Percentiles rank a stretch among this genome's conserved stretches.
phyloP scores from a whole-genome alignment of 2,888 invertebrate species.

The Mythimna albipuncta region DNA sequence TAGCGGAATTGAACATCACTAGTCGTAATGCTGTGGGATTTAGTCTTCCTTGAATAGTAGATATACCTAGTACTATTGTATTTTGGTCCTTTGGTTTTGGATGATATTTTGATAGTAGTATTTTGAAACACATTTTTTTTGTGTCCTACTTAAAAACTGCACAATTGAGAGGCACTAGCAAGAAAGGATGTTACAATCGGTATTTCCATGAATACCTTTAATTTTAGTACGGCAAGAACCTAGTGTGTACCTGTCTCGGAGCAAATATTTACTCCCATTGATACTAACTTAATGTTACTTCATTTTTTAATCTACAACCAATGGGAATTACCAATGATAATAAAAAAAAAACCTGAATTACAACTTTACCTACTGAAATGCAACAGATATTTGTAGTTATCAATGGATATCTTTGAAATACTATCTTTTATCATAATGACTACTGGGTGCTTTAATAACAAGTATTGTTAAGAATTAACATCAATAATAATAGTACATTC shows the following conservation, averaged over 20 bases:
- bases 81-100: too few relatives aligned
- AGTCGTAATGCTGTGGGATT: too few relatives aligned
- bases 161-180: too few relatives aligned
- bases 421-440: conserved; percentile 19
- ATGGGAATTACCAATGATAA: conserved; percentile 11
- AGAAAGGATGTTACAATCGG: too few relatives aligned
- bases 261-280: neutral
- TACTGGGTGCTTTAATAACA: neutral
- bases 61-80: too few relatives aligned
- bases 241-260: neutral
- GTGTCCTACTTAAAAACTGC: too few relatives aligned
- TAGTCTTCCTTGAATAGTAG: neutral
- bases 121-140: too few relatives aligned
- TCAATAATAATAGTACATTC: conserved; percentile 1
- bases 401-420: conserved; percentile 29
- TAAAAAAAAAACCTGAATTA: conserved; percentile 7
- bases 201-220: neutral
- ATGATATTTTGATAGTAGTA: too few relatives aligned
- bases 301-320: neutral
- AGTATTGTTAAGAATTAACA: neutral
- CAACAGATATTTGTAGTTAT: conserved; percentile 21
- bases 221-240: too few relatives aligned
- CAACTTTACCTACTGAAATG: neutral
- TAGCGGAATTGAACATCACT: too few relatives aligned
- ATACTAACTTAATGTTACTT: neutral